phyloP scores from a whole-genome alignment of 92 coral and sea anemone genomes.

The Zoanthus gigantus region DNA sequence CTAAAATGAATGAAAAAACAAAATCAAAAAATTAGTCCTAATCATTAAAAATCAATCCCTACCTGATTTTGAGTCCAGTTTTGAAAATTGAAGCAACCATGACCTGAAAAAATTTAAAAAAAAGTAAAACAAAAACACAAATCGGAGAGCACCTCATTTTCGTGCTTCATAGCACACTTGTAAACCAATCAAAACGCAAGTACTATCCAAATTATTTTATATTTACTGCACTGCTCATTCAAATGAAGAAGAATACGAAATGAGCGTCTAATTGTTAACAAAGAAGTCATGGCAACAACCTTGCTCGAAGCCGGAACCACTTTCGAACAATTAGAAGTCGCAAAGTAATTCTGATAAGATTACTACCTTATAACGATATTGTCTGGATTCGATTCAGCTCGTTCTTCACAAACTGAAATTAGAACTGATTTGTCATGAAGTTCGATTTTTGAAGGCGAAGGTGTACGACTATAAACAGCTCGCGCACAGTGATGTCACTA shows the following conservation, averaged over 20 bases:
- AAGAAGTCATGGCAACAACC: slow-evolving; percentile 32
- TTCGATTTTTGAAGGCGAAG: background rate
- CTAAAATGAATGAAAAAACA: too few species aligned
- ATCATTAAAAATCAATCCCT: too few species aligned
- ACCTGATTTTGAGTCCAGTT: too few species aligned
- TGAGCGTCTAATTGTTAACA: slow-evolving; percentile 33
- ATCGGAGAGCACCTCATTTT: too few species aligned
- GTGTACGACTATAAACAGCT: background rate
- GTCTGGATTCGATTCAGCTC: background rate
- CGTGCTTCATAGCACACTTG: too few species aligned
- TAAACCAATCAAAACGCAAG: too few species aligned
- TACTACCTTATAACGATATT: background rate
- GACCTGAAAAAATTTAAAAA: too few species aligned
- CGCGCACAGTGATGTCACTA: slow-evolving; percentile 77
- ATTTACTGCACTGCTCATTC: too few species aligned
- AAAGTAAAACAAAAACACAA: too few species aligned
- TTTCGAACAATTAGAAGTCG: slow-evolving; percentile 49
- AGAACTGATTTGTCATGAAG: background rate
- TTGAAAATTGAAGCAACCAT: too few species aligned
- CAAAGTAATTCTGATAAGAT: slow-evolving; percentile 12
- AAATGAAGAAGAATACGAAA: background rate
- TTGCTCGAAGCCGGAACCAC: background rate
- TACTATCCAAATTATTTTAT: too few species aligned
- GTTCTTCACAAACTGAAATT: background rate
- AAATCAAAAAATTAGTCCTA: too few species aligned